phyloP scores from a whole-genome alignment of 2,113 vertebrate genomes.

The Notechis scutatus region DNA sequence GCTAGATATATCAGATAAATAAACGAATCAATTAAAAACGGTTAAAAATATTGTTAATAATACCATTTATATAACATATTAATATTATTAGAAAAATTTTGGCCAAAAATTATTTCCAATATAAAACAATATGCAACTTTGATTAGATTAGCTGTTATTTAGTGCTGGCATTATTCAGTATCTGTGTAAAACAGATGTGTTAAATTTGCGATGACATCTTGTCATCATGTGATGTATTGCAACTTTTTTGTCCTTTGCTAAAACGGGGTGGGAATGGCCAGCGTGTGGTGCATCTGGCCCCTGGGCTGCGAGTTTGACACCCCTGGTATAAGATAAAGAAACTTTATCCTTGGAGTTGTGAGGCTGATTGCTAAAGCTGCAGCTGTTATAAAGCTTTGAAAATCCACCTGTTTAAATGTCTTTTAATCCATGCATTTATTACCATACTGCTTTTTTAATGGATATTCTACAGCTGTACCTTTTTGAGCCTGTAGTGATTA shows the following conservation, averaged over 20 bases:
- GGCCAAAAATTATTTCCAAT: background rate
- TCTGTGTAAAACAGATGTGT: background rate
- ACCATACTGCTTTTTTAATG: background rate
- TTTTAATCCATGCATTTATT: background rate
- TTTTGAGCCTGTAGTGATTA: background rate
- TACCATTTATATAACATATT: background rate
- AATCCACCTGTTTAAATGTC: background rate
- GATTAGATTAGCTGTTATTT: background rate
- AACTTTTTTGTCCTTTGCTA: no score
- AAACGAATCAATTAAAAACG: background rate
- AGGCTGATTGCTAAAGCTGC: background rate
- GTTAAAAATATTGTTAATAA: background rate
- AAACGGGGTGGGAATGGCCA: no score
- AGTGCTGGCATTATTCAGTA: background rate
- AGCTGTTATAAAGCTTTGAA: background rate
- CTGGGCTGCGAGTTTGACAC: no score
- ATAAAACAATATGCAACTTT: background rate
- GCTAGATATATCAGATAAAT: background rate
- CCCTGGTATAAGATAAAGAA: background rate
- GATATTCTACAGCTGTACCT: background rate
- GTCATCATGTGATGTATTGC: no score
- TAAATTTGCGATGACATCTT: rapidly evolving
- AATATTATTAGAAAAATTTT: background rate
- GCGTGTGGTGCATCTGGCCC: no score
- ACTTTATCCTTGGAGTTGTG: background rate